Base-by-base conservation (phyloP, 2,888 invertebrate genomes). In the Aphidoletes aphidimyza region DNA sequence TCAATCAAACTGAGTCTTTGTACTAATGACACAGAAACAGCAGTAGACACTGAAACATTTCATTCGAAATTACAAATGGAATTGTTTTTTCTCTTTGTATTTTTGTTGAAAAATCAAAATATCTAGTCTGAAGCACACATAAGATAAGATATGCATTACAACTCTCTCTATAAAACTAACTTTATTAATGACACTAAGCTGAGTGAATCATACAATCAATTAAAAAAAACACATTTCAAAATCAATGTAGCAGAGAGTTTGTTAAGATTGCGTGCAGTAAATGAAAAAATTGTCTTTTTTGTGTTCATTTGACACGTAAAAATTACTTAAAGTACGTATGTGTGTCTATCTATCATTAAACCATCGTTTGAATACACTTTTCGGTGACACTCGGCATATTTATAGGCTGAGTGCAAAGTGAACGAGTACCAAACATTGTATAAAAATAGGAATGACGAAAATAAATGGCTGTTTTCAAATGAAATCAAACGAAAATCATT, bases 371-470 rank as follows among this genome's bases (percentile, higher is more conserved):
- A 54, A 54, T 22, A 54, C 54, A 54, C 14, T 69, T 69, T 69
- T 14, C 69, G 26, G 69, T 69, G 69, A 69, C 69, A 69, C 14
- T 69, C 30, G 69, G 69, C 69, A 69, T 30, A 69, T n/a, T 30
- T 69, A 6, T 42, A 30, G 3, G 22, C n/a, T 9, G 22, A 0
- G 0, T 22, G 22, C n/a, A 22, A n/a, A 54, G 22, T 6, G 11
- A 14, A 69, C 30, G 30, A 8, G 30, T 0, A 0, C 14, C 14
- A 30, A 22, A 26, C 30, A 14, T 30, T 5, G 34, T 30, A 69
- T 69, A 34, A 30, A 69, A 69, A 69, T 30, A 30, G 30, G 14
- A 0, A 30, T 69, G 69, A 30, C 69, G 34, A 30, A 69, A 69
- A 69, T 69, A 69, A 30, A 69, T n/a, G n/a, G n/a, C n/a, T n/a